phyloP scores from a whole-genome alignment of 2,797 vertebrate genomes.

The Limnodromus scolopaceus region DNA sequence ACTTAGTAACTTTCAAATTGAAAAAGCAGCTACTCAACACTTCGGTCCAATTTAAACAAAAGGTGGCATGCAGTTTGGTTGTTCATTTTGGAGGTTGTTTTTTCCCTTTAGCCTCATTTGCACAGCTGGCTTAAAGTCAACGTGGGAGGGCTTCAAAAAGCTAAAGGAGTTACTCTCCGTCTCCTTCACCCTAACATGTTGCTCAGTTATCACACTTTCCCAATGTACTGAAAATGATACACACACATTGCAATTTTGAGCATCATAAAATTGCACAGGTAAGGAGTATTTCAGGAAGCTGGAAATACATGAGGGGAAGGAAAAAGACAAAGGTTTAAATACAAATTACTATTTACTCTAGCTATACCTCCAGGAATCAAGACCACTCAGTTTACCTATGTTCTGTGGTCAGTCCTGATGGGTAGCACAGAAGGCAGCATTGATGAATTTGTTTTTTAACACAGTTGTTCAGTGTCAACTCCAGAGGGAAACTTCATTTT shows the following conservation, averaged over 20 bases:
- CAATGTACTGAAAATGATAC: not conserved
- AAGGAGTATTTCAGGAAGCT: not conserved
- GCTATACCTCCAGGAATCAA: not conserved
- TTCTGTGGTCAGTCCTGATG: not conserved
- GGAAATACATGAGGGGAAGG: not conserved
- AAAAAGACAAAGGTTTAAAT: not conserved
- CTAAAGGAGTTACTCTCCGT: not conserved
- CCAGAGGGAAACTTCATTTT: not conserved
- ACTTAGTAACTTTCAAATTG: not conserved
- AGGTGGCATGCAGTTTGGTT: not conserved
- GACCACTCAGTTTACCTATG: fast-evolving
- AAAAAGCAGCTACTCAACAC: not conserved
- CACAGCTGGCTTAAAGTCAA: not conserved
- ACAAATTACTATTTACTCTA: not conserved
- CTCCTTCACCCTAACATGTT: not conserved
- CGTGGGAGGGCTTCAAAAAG: not conserved
- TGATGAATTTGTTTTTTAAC: not conserved
- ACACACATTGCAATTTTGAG: not conserved
- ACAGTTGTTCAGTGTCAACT: fast-evolving
- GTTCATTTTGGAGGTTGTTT: too few species aligned
- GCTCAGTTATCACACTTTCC: not conserved
- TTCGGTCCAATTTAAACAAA: not conserved
- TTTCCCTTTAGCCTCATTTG: not conserved
- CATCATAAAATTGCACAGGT: not conserved
- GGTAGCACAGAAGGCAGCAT: not conserved